A percentile compares a stretch with the other conserved stretches of the same genome.
These are phyloP conservation scores for Amphiprion ocellaris DNA, from an alignment of 2,113 vertebrate genomes.

Conservation along the genomic window DNA sequence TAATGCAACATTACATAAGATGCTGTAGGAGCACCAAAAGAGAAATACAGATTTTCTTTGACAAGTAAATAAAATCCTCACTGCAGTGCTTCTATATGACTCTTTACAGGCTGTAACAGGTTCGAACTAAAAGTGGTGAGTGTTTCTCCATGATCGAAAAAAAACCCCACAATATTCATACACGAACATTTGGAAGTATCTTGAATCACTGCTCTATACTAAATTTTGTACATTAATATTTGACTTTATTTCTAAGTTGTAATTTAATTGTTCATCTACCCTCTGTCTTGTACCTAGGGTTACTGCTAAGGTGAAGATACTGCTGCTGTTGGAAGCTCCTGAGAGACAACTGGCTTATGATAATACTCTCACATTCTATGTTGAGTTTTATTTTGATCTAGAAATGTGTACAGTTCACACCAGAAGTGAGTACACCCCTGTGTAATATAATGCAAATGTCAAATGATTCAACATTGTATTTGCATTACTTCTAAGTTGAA, in stretches of 20 bases:
- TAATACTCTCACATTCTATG: neutral
- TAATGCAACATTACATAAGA: too few species aligned
- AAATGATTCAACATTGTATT: too few species aligned
- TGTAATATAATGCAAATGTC: too few species aligned
- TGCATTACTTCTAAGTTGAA: too few species aligned
- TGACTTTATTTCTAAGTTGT: neutral
- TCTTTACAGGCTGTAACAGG: slow-evolving; percentile 40
- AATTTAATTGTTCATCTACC: neutral
- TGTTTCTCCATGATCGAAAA: neutral
- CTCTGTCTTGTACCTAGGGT: neutral
- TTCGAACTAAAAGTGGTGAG: accelerated
- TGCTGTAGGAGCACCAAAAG: too few species aligned
- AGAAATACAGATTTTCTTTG: neutral
- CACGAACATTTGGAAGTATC: neutral
- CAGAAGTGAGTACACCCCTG: too few species aligned
- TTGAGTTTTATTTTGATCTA: neutral
- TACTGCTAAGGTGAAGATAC: accelerated
- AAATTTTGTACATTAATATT: neutral
- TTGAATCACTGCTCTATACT: neutral
- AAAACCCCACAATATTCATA: neutral
- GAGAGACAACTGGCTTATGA: neutral
- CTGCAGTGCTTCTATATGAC: neutral
- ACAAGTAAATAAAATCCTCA: neutral
- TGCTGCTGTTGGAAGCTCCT: neutral
- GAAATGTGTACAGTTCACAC: neutral